phyloP scores from a whole-genome alignment of 2,888 invertebrate species.

The Stramonita haemastoma region DNA sequence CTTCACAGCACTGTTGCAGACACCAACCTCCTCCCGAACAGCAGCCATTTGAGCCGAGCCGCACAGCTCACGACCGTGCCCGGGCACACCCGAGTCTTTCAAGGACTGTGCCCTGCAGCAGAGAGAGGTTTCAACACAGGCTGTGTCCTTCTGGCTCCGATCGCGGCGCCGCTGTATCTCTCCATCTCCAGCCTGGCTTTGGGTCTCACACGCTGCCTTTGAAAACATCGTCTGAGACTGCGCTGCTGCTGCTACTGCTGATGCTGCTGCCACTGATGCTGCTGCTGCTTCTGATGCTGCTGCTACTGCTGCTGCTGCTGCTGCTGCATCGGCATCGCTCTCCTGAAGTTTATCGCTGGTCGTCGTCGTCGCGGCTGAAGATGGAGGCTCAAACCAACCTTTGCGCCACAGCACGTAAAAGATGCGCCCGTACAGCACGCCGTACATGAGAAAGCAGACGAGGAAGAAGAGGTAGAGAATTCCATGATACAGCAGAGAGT shows the following conservation, averaged over 20 bases:
- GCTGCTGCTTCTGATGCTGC: neutral
- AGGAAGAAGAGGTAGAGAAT: slow-evolving; percentile 24
- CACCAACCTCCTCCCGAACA: too few species aligned
- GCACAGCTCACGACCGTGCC: too few species aligned
- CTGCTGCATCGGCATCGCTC: neutral
- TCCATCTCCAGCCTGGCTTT: too few species aligned
- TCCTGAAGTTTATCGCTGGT: neutral
- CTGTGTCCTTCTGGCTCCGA: too few species aligned
- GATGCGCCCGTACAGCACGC: slow-evolving; percentile 31
- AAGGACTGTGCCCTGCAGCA: too few species aligned
- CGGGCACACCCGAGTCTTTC: too few species aligned
- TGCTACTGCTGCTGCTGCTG: too few species aligned
- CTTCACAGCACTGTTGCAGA: too few species aligned
- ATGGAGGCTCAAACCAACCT: slow-evolving; percentile 20
- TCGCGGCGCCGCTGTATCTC: too few species aligned
- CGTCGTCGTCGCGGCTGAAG: neutral
- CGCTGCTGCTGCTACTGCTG: neutral
- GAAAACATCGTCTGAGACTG: neutral
- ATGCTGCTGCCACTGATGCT: neutral
- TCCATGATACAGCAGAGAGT: slow-evolving; percentile 32
- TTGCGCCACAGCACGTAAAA: slow-evolving; percentile 39
- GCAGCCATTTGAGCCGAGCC: too few species aligned
- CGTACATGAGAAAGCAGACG: slow-evolving; percentile 31
- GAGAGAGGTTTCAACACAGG: too few species aligned
- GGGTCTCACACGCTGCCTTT: too few species aligned